Evolutionary conservation across 2,888 invertebrate species (phyloP).

Genomic region (Tipula lateralis): DNA sequence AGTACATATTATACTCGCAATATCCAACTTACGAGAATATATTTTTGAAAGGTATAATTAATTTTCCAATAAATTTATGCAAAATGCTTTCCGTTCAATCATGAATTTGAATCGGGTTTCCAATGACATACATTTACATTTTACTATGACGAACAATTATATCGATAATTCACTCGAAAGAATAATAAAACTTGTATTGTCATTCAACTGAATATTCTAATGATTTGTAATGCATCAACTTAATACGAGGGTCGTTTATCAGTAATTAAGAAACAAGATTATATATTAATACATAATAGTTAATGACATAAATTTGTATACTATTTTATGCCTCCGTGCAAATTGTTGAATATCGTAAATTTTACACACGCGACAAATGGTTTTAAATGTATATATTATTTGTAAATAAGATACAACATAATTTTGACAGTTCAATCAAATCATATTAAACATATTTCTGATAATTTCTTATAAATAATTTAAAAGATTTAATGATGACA

Average conservation of each 20-base stretch:
- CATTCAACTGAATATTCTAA: not conserved
- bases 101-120: not conserved
- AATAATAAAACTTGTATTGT: not conserved
- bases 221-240: not conserved
- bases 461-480: not conserved
- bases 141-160: not conserved
- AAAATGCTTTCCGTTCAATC: constrained; percentile 19
- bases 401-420: not conserved
- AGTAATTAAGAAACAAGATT: not conserved
- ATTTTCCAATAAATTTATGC: not conserved
- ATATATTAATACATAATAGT: not conserved
- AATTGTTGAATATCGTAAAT: not conserved
- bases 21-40: no score
- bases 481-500: not conserved
- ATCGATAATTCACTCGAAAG: not conserved
- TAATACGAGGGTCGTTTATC: not conserved
- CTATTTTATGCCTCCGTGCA: not conserved
- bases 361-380: not conserved
- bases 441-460: not conserved
- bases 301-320: not conserved
- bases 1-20: not conserved
- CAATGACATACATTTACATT: not conserved
- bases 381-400: not conserved
- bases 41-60: not conserved
- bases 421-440: not conserved